Base-by-base conservation (phyloP, 1,140 invertebrate species). In the Carcinoscorpius rotundicauda region DNA sequence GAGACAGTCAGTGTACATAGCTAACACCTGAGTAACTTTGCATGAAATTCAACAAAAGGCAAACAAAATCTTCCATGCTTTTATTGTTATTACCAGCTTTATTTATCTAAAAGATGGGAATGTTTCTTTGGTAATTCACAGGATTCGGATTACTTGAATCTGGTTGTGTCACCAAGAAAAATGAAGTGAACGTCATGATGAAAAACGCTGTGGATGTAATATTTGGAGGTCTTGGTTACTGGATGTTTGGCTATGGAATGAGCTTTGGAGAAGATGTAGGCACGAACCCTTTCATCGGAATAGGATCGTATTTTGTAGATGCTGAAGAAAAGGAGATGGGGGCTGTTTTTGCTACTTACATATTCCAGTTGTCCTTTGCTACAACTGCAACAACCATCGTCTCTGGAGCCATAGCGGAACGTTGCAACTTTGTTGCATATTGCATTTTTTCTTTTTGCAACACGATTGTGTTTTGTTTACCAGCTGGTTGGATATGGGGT, bases 181-280 rank as follows among this genome's bases (percentile, higher is more conserved):
- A 95, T 73, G 92, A 96, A 81, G 90, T 93, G 0, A 94, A 95
- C 72, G 94, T 95, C 29, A 95, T 95, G 92, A 91, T 95, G 87
- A 94, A 94, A 76, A 96, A 96, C 73, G 85, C 93, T 0, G 88
- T 91, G 1, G 92, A 96, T 69, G 91, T 97, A 62, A 87, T 93
- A 5, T 82, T 97, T 4, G 93, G 93, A 10, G 93, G 91, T 61
- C 74, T 93, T 5, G 93, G 90, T 0, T 97, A 96, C 77, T 97
- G 93, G 93, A 81, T 91, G 11, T 94, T 95, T 73, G 94, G 94
- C 0, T 97, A 91, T 76, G 90, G 88, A 1, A 81, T 96, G 73
- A 93, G 89, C 60, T 97, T 94, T 72, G 93, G 93, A 3, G 79
- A 83, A 8, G 82, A 83, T 52, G 71, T 80, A 0, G 78, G 68